Percentiles rank a stretch among this genome's conserved stretches.
Evolutionary conservation across 2,888 invertebrate species (phyloP).

Genomic region (Drosophila melanosoma): DNA sequence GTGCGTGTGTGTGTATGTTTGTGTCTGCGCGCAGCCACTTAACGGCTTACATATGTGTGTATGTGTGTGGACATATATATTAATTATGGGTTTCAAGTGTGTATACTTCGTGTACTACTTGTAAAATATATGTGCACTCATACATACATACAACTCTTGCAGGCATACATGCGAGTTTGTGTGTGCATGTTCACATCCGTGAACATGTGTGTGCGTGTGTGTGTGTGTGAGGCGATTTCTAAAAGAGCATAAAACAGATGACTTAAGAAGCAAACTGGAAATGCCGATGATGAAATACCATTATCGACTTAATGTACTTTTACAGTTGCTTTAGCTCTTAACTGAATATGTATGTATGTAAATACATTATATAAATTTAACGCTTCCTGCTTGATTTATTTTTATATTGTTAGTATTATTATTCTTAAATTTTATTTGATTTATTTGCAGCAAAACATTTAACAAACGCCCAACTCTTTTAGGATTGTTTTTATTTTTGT

Average conservation of each 20-base stretch:
- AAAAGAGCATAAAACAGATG: constrained; percentile 63
- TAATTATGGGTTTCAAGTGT: constrained; percentile 66
- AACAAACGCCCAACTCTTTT: constrained; percentile 9
- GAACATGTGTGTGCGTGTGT: constrained; percentile 8
- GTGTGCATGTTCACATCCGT: constrained; percentile 3
- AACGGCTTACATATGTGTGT: constrained; percentile 38
- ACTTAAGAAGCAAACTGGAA: constrained; percentile 64
- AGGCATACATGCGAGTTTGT: constrained; percentile 11
- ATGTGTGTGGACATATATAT: constrained; percentile 46
- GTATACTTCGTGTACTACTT: constrained; percentile 58
- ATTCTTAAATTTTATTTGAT: constrained; percentile 2
- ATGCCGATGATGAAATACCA: constrained; percentile 54
- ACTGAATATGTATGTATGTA: background rate
- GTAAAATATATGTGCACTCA: constrained; percentile 42
- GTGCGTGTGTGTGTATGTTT: constrained; percentile 4
- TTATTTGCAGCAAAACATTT: constrained; percentile 31
- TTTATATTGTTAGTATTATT: background rate
- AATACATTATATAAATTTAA: background rate
- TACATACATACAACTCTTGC: constrained; percentile 28
- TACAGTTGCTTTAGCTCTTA: constrained; percentile 27
- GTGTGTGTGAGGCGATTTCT: constrained; percentile 47
- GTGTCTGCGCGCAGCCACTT: constrained; percentile 32
- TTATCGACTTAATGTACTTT: constrained; percentile 26
- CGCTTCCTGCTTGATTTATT: background rate
- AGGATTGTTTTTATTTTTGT: constrained; percentile 33